Evolutionary conservation across 1,140 invertebrate genomes (phyloP).

Genomic region (Drosophila kurseongensis): DNA sequence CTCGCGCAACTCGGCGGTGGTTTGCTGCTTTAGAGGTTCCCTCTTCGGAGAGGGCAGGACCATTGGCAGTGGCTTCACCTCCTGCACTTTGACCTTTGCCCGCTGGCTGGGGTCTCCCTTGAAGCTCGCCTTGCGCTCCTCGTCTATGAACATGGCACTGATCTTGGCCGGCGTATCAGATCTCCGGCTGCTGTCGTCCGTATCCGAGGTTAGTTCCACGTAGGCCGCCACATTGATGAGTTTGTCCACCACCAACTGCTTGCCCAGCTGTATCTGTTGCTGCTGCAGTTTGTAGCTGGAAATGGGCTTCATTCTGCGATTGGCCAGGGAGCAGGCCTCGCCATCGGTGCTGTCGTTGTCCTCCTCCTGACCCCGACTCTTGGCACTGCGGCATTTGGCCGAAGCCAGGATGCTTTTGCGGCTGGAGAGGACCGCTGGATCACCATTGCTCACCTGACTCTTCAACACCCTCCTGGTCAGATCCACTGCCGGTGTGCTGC

Average conservation of each 20-base stretch:
- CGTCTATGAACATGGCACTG: conserved; percentile 84
- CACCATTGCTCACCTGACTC: conserved; percentile 79
- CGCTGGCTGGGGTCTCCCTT: conserved; percentile 74
- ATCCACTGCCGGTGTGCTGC: conserved; percentile 86
- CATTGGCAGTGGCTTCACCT: conserved; percentile 48
- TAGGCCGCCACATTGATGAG: conserved; percentile 84
- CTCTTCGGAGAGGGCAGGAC: conserved; percentile 22
- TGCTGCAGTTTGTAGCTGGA: conserved; percentile 75
- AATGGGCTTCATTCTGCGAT: conserved; percentile 67
- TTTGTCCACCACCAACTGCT: conserved; percentile 80
- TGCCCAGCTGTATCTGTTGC: conserved; percentile 35
- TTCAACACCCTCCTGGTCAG: conserved; percentile 89
- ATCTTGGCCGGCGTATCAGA: conserved; percentile 82
- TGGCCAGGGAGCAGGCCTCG: conserved; percentile 71
- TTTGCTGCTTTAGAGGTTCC: conserved; percentile 49
- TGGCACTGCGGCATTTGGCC: conserved; percentile 92
- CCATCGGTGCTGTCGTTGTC: conserved; percentile 84
- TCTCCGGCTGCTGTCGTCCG: conserved; percentile 79
- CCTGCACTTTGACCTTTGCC: conserved; percentile 44
- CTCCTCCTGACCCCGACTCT: conserved; percentile 68
- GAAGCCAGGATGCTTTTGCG: conserved; percentile 94
- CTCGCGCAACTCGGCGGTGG: conserved; percentile 77
- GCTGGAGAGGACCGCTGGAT: conserved; percentile 89
- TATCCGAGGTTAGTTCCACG: conserved; percentile 83
- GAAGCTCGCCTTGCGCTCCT: conserved; percentile 84